A percentile compares a stretch with the other conserved stretches of the same genome.
Evolutionary conservation across 2,113 vertebrate genomes (phyloP).

Genomic region (Hyla sarda): DNA sequence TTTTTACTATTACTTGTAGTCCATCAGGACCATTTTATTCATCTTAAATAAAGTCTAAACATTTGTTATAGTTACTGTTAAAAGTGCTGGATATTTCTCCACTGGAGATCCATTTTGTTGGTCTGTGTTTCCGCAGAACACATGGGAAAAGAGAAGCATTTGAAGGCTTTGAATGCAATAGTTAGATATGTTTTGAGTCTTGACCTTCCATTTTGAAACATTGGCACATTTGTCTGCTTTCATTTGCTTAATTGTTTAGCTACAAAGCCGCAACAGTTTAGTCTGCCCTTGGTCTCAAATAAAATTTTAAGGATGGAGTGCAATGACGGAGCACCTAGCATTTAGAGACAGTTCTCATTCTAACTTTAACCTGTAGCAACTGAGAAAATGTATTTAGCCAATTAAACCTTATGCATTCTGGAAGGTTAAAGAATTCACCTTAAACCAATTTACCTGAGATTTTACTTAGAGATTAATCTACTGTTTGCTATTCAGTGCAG

Average conservation of each 20-base stretch:
- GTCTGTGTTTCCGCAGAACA: too few species aligned
- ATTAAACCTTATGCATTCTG: constrained; percentile 25
- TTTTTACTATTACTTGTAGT: too few species aligned
- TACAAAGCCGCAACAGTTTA: neutral
- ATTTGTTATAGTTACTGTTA: too few species aligned
- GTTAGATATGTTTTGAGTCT: neutral
- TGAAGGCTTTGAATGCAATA: too few species aligned
- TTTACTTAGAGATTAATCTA: constrained; percentile 51
- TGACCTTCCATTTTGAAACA: neutral
- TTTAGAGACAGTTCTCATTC: constrained; percentile 23
- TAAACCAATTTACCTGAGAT: constrained; percentile 46
- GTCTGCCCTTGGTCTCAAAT: constrained; percentile 20
- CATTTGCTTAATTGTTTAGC: constrained; percentile 10
- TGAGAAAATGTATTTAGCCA: constrained; percentile 43
- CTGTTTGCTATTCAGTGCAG: constrained; percentile 50
- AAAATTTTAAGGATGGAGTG: neutral
- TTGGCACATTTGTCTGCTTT: neutral
- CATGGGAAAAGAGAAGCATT: too few species aligned
- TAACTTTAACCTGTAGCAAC: constrained; percentile 10
- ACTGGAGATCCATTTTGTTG: too few species aligned
- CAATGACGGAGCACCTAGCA: neutral
- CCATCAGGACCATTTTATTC: too few species aligned
- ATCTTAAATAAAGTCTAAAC: too few species aligned
- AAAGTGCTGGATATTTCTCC: too few species aligned
- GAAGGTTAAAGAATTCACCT: constrained; percentile 52